Evolutionary conservation across 1,140 invertebrate genomes (phyloP).

Genomic region (Calliphora vicina): DNA sequence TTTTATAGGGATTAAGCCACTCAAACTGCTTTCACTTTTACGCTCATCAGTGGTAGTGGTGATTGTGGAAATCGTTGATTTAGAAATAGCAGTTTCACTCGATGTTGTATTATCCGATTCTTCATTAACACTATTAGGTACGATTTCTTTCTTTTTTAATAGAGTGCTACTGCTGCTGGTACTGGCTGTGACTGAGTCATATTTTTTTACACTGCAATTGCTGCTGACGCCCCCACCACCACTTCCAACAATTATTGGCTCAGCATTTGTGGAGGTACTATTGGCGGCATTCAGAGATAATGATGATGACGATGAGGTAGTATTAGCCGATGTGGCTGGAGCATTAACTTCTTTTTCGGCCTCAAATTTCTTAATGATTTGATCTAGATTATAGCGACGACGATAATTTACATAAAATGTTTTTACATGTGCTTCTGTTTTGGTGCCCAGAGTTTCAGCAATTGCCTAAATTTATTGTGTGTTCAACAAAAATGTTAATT

Average conservation of each 20-base stretch:
- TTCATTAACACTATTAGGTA: constrained; percentile 18
- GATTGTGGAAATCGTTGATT: constrained; percentile 31
- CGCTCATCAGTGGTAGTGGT: constrained; percentile 27
- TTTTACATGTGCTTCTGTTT: constrained; percentile 90
- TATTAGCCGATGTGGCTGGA: constrained; percentile 41
- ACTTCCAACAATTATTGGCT: neutral
- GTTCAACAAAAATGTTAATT: too few species aligned
- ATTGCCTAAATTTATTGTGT: constrained; percentile 70
- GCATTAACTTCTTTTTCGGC: constrained; percentile 54
- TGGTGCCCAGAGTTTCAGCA: constrained; percentile 93
- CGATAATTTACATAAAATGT: constrained; percentile 92
- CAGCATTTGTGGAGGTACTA: constrained; percentile 3
- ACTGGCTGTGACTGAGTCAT: constrained; percentile 1
- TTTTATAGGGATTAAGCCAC: constrained; percentile 11
- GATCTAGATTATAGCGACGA: constrained; percentile 89
- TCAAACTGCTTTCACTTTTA: constrained; percentile 29
- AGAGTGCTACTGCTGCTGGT: neutral
- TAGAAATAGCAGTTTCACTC: constrained; percentile 37
- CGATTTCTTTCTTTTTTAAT: constrained; percentile 22
- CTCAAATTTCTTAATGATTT: constrained; percentile 88
- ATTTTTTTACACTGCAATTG: neutral
- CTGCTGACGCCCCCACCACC: neutral
- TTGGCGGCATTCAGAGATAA: neutral
- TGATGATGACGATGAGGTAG: constrained; percentile 20
- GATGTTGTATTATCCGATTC: constrained; percentile 41